Evolutionary conservation across 2,888 invertebrate species (phyloP), one percentile per base, ranked within the genome.

Genomic region (Coenonympha glycerion): DNA sequence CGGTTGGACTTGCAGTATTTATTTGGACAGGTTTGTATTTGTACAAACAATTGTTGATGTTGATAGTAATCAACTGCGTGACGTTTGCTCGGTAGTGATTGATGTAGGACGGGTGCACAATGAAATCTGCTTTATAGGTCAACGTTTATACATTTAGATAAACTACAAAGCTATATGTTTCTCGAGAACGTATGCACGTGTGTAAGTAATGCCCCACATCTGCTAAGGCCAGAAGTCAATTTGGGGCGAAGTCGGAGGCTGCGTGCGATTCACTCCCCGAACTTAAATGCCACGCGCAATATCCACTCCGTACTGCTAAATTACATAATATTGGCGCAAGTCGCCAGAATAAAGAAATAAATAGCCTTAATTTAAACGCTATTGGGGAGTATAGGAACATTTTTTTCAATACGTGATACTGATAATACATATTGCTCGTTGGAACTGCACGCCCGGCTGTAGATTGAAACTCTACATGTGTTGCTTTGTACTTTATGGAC

Each of bases 171-270:
- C 22, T 39, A 24, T 39, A 39, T 1, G 19, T 41, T 30, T 19
- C 18, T 41, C 6, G 30, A 19, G 18, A 41, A 41, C 13, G 11
- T 41, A 31, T 30, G 63, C 59, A 9, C 1, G 31, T 66, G 67
- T 67, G 60, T 60, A 65, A 64, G 60, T 64, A 59, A 59, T 73
- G 77, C 69, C 69, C 76, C 63, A 79, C 71, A 76, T 78, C 69
- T 68, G 64, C 67, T 73, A 75, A 78, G 78, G 78, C 73, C 78
- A 76, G 64, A 76, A 77, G 75, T 76, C 71, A 77, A 76, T 77
- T 79, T 74, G 68, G 73, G 70, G 69, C 70, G 71, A 75, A 69
- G 69, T 68, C 69, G 68, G 71, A 71, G 49, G 37, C 53, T 56
- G 69, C 66, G 63, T 60, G 61, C 65, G 67, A 68, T 69, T 69